Percentiles rank a stretch among this genome's conserved stretches.
These are phyloP conservation scores for Palaemon carinicauda DNA, from an alignment of 1,140 invertebrate species.

Conservation along the genomic window DNA sequence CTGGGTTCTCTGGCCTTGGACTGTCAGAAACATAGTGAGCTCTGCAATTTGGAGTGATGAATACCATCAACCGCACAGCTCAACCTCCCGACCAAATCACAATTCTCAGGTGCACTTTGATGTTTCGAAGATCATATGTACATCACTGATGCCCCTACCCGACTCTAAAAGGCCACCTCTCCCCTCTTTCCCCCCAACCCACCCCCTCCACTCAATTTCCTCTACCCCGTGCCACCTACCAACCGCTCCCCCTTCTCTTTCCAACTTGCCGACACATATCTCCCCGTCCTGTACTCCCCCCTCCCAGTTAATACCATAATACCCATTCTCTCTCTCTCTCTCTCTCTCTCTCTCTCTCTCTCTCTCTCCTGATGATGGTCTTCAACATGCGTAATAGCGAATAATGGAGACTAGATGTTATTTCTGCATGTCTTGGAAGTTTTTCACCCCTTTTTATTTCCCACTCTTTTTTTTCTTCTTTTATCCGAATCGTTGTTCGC, in stretches of 20 bases:
- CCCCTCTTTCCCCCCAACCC: neutral
- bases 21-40: conserved; percentile 32
- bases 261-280: neutral
- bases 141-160: neutral
- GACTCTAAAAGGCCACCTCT: no score
- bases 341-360: neutral
- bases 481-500: no score
- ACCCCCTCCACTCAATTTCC: neutral
- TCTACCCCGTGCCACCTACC: neutral
- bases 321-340: neutral
- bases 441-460: no score
- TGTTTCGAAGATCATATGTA: conserved; percentile 2
- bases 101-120: conserved; percentile 9
- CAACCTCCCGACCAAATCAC: conserved; percentile 30
- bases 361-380: no score
- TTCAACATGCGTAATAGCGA: no score
- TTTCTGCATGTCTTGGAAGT: no score
- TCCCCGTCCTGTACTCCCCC: neutral
- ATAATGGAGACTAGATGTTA: no score
- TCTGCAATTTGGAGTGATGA: conserved; percentile 52
- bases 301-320: no score
- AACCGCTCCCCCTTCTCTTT: neutral
- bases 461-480: no score
- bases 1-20: neutral
- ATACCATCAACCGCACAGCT: no score